These are phyloP conservation scores for Coryphaenoides rupestris DNA, from an alignment of 2,113 vertebrate genomes.

Conservation along the genomic window DNA sequence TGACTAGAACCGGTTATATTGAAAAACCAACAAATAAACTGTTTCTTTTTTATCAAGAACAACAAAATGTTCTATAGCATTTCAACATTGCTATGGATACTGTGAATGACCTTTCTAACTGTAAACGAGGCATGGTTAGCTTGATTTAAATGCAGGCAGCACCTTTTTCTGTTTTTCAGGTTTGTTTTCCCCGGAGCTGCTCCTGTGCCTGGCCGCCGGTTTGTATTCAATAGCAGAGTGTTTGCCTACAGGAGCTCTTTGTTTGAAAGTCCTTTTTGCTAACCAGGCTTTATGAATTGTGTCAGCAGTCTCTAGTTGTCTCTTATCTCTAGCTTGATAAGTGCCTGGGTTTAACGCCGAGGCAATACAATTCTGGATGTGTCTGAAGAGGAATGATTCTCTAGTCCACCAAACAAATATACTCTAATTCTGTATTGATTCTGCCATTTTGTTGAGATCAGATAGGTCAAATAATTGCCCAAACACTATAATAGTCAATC, in stretches of 20 bases:
- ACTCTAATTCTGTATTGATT: conserved; percentile 63
- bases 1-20: too few relatives aligned
- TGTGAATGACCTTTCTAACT: conserved; percentile 30
- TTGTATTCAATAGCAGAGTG: conserved; percentile 57
- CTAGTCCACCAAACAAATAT: conserved; percentile 60
- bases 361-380: conserved; percentile 68
- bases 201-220: conserved; percentile 49
- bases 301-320: conserved; percentile 69
- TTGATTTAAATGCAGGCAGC: conserved; percentile 51
- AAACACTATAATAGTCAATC: conserved; percentile 38
- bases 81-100: too few relatives aligned
- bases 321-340: conserved; percentile 73
- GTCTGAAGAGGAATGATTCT: conserved; percentile 45
- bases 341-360: conserved; percentile 60
- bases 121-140: conserved; percentile 56
- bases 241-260: conserved; percentile 61
- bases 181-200: conserved; percentile 59
- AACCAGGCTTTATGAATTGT: conserved; percentile 68
- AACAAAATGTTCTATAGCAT: too few relatives aligned
- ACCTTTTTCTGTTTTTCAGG: conserved; percentile 41
- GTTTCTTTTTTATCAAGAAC: too few relatives aligned
- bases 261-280: conserved; percentile 70
- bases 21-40: too few relatives aligned
- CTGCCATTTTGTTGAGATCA: conserved; percentile 59
- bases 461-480: conserved; percentile 30